These are phyloP conservation scores for Pissodes strobi DNA, from an alignment of 1,140 invertebrate genomes.

Conservation along the genomic window DNA sequence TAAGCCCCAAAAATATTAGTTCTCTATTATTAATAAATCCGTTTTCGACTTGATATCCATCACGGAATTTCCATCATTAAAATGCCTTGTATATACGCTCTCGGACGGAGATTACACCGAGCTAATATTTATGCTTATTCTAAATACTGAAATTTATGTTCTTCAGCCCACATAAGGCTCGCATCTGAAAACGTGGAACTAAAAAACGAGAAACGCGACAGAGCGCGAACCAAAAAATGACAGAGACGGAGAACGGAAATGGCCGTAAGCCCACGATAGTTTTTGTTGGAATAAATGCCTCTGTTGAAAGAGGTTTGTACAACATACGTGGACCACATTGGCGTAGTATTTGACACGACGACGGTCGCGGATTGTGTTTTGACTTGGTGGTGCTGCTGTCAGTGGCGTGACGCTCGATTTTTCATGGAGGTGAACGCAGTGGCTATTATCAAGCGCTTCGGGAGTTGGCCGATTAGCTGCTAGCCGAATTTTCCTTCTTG, in stretches of 20 bases:
- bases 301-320: conserved; percentile 34
- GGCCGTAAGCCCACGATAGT: conserved; percentile 33
- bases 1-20: no score
- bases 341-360: conserved; percentile 14
- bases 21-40: no score
- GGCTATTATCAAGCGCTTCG: no score
- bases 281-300: conserved; percentile 36
- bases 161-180: conserved; percentile 29
- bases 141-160: conserved; percentile 32
- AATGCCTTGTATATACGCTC: no score
- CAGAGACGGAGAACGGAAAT: conserved; percentile 33
- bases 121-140: conserved; percentile 27
- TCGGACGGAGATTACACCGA: no score
- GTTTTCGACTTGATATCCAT: no score
- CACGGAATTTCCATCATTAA: no score
- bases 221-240: conserved; percentile 1
- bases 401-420: no score
- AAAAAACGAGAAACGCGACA: conserved; percentile 28
- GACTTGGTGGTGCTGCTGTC: no score
- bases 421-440: no score
- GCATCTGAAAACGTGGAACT: conserved; percentile 27
- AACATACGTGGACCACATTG: conserved; percentile 35
- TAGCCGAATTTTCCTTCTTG: no score
- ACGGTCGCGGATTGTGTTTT: not conserved
- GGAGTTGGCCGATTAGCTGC: no score